Conservation (phyloP, 2,113 vertebrate genomes). For the Actenoides lindsayi region DNA sequence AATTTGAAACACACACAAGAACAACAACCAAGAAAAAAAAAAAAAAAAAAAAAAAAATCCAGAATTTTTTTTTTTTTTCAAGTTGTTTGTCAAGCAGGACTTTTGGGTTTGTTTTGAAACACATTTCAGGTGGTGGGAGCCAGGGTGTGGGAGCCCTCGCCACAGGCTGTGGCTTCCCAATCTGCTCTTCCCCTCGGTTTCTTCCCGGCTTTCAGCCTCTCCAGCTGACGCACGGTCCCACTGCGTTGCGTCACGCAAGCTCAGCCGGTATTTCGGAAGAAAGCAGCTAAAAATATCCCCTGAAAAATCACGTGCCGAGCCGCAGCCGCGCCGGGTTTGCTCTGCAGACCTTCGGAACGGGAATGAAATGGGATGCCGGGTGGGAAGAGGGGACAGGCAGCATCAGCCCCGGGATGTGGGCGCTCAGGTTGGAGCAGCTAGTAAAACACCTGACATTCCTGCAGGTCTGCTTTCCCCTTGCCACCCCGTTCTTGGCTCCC, state of each 20-base stretch:
- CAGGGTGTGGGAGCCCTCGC: fast-evolving
- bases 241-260: not conserved
- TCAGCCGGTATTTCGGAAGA: not conserved
- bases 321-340: not conserved
- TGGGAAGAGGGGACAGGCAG: not conserved
- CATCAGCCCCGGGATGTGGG: not conserved
- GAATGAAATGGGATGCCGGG: not conserved
- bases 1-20: slow-evolving; percentile 55
- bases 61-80: not conserved
- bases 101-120: not conserved
- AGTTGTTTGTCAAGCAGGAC: not conserved
- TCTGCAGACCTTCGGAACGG: not conserved
- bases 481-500: not conserved
- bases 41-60: not conserved
- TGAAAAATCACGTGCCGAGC: not conserved
- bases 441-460: fast-evolving
- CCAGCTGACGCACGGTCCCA: not conserved
- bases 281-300: not conserved
- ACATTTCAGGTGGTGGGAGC: not conserved
- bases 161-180: fast-evolving
- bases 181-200: not conserved
- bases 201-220: not conserved
- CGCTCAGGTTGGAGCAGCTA: fast-evolving
- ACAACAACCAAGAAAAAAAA: not conserved
- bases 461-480: not conserved